These are phyloP conservation scores for Neotoma lepida DNA, from an alignment of 2,113 vertebrate species.

Conservation along the genomic window DNA sequence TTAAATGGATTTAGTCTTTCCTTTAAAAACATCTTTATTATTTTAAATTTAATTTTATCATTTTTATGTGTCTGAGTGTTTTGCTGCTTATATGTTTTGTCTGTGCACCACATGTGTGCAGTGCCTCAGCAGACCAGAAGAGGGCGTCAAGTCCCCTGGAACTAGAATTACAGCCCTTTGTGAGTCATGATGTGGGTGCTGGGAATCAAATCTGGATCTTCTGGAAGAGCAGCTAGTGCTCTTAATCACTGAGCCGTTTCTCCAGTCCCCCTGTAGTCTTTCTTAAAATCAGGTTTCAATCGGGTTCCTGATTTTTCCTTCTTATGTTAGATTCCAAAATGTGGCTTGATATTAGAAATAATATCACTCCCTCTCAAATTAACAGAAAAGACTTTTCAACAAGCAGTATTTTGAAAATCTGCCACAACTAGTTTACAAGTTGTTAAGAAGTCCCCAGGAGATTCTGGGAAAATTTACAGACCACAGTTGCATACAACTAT, in stretches of 20 bases:
- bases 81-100: neutral
- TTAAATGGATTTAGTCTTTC: neutral
- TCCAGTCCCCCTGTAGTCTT: neutral
- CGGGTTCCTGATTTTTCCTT: neutral
- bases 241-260: neutral
- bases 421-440: neutral
- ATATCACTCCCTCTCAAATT: neutral
- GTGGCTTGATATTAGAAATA: conserved; percentile 12
- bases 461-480: conserved; percentile 19
- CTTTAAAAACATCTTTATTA: neutral
- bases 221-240: too few species aligned
- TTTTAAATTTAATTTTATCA: neutral
- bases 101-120: neutral
- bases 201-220: neutral
- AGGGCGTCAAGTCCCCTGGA: neutral
- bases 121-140: neutral
- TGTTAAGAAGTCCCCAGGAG: neutral
- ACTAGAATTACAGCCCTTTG: neutral
- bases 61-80: neutral
- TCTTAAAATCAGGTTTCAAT: neutral
- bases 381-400: conserved; percentile 45
- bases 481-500: neutral
- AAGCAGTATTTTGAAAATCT: neutral
- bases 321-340: neutral
- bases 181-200: neutral